These are phyloP conservation scores for Hemicordylus capensis DNA, from an alignment of 2,113 vertebrate species.

Conservation along the genomic window DNA sequence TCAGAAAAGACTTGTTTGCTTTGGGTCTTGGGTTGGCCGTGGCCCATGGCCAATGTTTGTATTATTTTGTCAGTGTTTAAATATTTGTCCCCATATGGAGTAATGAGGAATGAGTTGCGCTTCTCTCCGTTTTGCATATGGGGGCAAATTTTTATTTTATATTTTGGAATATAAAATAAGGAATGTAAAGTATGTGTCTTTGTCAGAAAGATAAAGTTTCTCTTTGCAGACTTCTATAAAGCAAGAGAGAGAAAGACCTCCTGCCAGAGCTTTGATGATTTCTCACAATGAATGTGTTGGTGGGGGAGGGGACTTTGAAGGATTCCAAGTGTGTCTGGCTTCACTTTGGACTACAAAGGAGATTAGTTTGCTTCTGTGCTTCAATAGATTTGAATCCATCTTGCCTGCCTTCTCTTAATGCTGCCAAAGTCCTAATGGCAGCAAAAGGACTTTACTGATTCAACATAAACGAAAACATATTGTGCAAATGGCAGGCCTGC, in stretches of 20 bases:
- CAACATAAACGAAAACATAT: conserved; percentile 68
- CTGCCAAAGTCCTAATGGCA: conserved; percentile 71
- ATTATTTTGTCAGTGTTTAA: conserved; percentile 3
- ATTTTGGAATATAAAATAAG: conserved; percentile 64
- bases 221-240: conserved; percentile 50
- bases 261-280: conserved; percentile 42
- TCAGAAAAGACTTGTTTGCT: too few species aligned
- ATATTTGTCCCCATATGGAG: neutral
- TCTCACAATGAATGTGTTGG: conserved; percentile 37
- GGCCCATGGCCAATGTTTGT: conserved; percentile 9
- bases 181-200: conserved; percentile 55
- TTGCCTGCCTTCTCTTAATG: conserved; percentile 62
- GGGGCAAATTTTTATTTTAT: too few species aligned
- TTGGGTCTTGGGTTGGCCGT: too few species aligned
- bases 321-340: conserved; percentile 52
- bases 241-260: conserved; percentile 4
- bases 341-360: conserved; percentile 50
- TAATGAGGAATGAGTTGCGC: too few species aligned
- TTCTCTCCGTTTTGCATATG: too few species aligned
- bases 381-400: conserved; percentile 62
- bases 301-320: conserved; percentile 48
- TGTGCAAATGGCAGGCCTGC: conserved; percentile 50
- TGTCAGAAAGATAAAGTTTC: conserved; percentile 49
- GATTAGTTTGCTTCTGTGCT: conserved; percentile 58
- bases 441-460: conserved; percentile 51